phyloP scores from a whole-genome alignment of 2,888 invertebrate species.

The Drosophila leonis region DNA sequence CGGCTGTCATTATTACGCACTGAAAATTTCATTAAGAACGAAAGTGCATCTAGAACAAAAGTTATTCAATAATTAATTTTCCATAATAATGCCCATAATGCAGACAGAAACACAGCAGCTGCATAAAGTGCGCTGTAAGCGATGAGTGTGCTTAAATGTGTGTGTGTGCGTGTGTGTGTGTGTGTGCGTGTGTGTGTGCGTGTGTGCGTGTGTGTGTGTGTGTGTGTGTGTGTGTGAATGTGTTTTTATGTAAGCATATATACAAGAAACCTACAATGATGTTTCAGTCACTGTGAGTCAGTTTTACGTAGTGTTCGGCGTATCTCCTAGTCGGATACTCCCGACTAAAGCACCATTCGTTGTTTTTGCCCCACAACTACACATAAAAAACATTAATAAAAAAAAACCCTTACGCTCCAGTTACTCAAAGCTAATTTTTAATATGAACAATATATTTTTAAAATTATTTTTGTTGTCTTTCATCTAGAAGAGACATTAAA shows the following conservation, averaged over 20 bases:
- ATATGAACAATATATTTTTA: background rate
- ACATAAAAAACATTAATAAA: background rate
- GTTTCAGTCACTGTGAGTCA: background rate
- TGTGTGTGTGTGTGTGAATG: background rate
- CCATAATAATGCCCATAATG: background rate
- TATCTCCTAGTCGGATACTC: background rate
- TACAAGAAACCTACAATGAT: background rate
- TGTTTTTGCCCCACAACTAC: background rate
- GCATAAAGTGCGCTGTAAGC: no score
- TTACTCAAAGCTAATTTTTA: background rate
- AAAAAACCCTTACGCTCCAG: background rate
- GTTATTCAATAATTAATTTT: conserved; percentile 9
- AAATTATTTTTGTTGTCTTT: background rate
- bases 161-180: background rate
- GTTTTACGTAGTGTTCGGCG: background rate
- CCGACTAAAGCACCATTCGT: background rate
- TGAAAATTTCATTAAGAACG: background rate
- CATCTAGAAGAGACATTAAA: background rate
- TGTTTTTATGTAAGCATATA: background rate
- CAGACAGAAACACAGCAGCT: no score
- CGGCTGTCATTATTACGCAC: conserved; percentile 1
- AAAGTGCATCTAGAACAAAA: conserved; percentile 9
- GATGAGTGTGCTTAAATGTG: no score
- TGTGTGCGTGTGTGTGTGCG: background rate
- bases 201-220: background rate